Evolutionary conservation across 2,888 invertebrate genomes (phyloP).

Genomic region (Camponotus fellah): DNA sequence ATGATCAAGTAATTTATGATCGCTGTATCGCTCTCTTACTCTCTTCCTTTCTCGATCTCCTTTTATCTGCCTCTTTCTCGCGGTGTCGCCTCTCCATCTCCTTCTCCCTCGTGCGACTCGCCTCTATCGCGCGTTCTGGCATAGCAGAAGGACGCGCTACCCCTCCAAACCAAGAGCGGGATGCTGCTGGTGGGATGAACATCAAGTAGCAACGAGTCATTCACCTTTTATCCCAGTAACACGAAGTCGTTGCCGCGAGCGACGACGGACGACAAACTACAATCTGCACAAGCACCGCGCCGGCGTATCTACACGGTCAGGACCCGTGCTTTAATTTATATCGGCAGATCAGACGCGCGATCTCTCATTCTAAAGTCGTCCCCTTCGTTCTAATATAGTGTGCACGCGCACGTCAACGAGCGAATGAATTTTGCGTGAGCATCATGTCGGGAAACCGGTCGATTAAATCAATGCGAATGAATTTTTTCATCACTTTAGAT

Average conservation of each 20-base stretch:
- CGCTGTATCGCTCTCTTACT: conserved; percentile 47
- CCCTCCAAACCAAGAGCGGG: conserved; percentile 81
- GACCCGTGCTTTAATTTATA: conserved; percentile 81
- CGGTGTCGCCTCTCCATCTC: not conserved
- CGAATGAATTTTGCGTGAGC: conserved; percentile 29
- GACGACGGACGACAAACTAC: conserved; percentile 81
- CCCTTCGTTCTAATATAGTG: conserved; percentile 6
- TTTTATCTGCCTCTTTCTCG: conserved; percentile 2
- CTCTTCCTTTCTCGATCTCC: conserved; percentile 41
- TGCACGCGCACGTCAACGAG: conserved; percentile 6
- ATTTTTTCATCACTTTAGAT: conserved; percentile 17
- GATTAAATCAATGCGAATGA: conserved; percentile 23
- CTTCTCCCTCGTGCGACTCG: conserved; percentile 15
- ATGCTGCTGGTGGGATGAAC: conserved; percentile 81
- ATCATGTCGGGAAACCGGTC: conserved; percentile 15
- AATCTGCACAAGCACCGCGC: conserved; percentile 79
- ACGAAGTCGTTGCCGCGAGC: conserved; percentile 83
- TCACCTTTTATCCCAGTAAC: conserved; percentile 86
- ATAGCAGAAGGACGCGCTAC: conserved; percentile 80
- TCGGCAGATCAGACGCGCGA: conserved; percentile 76
- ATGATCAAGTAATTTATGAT: conserved; percentile 74
- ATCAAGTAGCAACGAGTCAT: conserved; percentile 81
- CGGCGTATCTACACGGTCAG: conserved; percentile 72
- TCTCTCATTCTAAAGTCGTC: conserved; percentile 47
- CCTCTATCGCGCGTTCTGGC: conserved; percentile 72